These are phyloP conservation scores for Adelphocoris suturalis DNA, from an alignment of 2,888 invertebrate genomes.

Conservation along the genomic window DNA sequence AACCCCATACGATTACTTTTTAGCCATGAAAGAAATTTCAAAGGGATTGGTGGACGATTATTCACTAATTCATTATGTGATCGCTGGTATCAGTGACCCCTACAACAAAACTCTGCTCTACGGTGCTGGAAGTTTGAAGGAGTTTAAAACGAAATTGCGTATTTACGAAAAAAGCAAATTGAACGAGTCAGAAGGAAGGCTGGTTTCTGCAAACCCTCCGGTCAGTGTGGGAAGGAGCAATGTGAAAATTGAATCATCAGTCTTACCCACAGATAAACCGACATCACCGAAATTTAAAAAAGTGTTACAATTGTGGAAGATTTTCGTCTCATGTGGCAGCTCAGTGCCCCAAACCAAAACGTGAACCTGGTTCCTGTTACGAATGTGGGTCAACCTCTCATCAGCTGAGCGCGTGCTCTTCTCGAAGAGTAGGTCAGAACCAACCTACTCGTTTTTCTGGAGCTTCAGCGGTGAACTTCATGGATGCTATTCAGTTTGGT, in stretches of 20 bases:
- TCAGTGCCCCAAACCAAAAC: constrained; percentile 30
- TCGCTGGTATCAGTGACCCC: neutral
- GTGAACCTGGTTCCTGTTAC: constrained; percentile 24
- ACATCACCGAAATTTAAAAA: neutral
- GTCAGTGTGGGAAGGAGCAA: neutral
- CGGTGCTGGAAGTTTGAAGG: neutral
- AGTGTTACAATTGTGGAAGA: constrained; percentile 44
- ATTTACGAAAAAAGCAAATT: constrained; percentile 30
- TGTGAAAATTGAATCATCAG: neutral
- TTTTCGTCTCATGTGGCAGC: constrained; percentile 23
- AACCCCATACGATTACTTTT: neutral
- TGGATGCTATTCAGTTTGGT: neutral
- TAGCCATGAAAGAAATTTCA: neutral
- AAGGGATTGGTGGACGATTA: neutral
- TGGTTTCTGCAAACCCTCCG: neutral
- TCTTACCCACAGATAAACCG: neutral
- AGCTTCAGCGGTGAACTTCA: constrained; percentile 17
- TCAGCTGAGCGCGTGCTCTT: neutral
- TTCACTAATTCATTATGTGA: neutral
- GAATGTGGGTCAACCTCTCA: constrained; percentile 38
- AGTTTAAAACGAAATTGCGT: constrained; percentile 25
- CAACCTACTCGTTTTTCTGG: neutral
- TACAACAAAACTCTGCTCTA: constrained; percentile 37
- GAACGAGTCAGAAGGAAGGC: neutral
- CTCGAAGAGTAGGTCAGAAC: neutral